phyloP scores from a whole-genome alignment of 2,888 invertebrate species.

The Synergus gifuensis region DNA sequence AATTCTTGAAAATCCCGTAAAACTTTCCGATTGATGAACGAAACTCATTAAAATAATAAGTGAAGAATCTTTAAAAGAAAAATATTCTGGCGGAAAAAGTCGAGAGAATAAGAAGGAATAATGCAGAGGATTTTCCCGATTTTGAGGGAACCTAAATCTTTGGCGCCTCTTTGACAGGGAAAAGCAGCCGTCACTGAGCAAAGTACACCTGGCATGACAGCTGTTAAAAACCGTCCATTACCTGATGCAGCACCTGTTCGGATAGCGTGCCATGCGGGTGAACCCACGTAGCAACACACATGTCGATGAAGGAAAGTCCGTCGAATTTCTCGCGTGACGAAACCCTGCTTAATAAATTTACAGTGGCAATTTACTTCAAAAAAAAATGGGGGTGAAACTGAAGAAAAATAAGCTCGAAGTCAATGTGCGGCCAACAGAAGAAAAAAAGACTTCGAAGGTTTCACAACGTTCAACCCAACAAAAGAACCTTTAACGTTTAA shows the following conservation, averaged over 20 bases:
- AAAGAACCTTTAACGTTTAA: not conserved
- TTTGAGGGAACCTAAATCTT: not conserved
- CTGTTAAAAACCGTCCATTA: conserved; percentile 73
- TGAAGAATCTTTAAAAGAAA: too few species aligned
- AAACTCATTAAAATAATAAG: too few species aligned
- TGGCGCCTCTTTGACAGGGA: not conserved
- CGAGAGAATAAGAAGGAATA: too few species aligned
- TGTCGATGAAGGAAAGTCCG: conserved; percentile 60
- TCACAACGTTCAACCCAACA: not conserved
- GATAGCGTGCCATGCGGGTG: conserved; percentile 68
- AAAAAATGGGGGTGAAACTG: not conserved
- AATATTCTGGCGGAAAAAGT: too few species aligned
- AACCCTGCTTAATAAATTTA: conserved; percentile 42
- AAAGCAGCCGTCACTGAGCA: conserved; percentile 22
- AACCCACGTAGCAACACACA: conserved; percentile 73
- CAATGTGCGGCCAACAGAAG: not conserved
- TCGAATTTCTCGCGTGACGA: conserved; percentile 54
- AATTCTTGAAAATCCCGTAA: too few species aligned
- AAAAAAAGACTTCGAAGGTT: not conserved
- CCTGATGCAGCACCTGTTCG: conserved; percentile 74
- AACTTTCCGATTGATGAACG: too few species aligned
- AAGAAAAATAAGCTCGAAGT: not conserved
- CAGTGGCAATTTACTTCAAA: not conserved
- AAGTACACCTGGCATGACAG: conserved; percentile 75
- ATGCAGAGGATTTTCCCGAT: conserved; percentile 8